Evolutionary conservation across 2,888 invertebrate genomes (phyloP).

Genomic region (Epinotia ramella): DNA sequence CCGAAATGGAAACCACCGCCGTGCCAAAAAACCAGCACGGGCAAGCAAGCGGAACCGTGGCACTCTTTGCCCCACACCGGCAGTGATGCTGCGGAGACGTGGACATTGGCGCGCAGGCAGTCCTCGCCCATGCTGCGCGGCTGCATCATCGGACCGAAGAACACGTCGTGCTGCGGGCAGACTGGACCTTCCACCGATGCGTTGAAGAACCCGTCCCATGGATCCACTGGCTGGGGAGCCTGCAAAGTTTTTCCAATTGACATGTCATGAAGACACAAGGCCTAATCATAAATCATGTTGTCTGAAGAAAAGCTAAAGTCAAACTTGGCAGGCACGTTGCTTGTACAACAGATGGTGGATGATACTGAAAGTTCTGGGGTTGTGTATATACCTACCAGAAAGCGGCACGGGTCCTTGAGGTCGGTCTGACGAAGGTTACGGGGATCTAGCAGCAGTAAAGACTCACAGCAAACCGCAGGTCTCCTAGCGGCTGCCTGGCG

Average conservation of each 20-base stretch:
- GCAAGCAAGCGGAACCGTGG: slow-evolving; percentile 50
- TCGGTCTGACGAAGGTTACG: too few relatives aligned
- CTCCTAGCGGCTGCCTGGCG: slow-evolving; percentile 71
- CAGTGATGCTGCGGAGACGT: slow-evolving; percentile 64
- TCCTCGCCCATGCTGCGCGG: slow-evolving; percentile 64
- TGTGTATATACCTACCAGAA: too few relatives aligned
- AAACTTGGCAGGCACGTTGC: too few relatives aligned
- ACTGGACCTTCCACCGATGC: slow-evolving; percentile 85
- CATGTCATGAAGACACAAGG: background rate
- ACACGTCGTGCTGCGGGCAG: slow-evolving; percentile 85
- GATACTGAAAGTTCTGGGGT: too few relatives aligned
- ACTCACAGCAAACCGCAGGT: slow-evolving; percentile 69
- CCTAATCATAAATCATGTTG: too few relatives aligned
- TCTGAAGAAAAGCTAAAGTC: too few relatives aligned
- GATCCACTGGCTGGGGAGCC: slow-evolving; percentile 81
- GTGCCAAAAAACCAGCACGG: slow-evolving; percentile 75
- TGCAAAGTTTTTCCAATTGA: slow-evolving; percentile 52
- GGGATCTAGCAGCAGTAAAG: background rate
- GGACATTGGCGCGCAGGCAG: slow-evolving; percentile 75
- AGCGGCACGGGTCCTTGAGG: too few relatives aligned
- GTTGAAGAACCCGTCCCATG: slow-evolving; percentile 80
- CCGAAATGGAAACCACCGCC: slow-evolving; percentile 78
- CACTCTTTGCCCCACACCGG: slow-evolving; percentile 46
- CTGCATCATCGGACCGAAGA: slow-evolving; percentile 65
- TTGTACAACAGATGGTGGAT: too few relatives aligned